These are phyloP conservation scores for Galerucella calmariensis DNA, from an alignment of 2,888 invertebrate species.

Conservation along the genomic window DNA sequence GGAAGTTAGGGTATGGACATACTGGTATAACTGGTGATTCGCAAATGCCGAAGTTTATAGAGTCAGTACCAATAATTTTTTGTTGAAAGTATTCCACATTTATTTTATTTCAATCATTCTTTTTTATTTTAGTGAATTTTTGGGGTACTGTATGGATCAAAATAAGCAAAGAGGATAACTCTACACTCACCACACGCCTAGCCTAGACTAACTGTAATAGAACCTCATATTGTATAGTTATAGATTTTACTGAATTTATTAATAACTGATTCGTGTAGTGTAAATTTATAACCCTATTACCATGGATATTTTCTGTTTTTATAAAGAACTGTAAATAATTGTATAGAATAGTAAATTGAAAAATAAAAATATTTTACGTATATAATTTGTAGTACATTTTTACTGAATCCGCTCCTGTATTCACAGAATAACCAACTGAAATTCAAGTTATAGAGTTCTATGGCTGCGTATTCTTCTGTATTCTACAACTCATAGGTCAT, in stretches of 20 bases:
- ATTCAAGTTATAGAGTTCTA: background rate
- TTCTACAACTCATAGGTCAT: background rate
- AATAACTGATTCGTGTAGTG: too few relatives aligned
- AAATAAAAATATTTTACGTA: too few relatives aligned
- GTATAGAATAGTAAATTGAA: too few relatives aligned
- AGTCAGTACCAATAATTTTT: slow-evolving; percentile 50
- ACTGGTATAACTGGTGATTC: slow-evolving; percentile 53
- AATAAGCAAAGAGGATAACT: slow-evolving; percentile 35
- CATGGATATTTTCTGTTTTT: too few relatives aligned
- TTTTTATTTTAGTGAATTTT: slow-evolving; percentile 48
- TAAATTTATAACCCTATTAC: too few relatives aligned
- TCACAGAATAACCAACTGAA: background rate
- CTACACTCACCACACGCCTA: too few relatives aligned
- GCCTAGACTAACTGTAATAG: background rate
- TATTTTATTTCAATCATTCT: slow-evolving; percentile 4
- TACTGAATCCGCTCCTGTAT: background rate
- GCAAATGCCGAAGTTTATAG: slow-evolving; percentile 53
- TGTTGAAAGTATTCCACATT: background rate
- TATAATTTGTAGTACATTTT: too few relatives aligned
- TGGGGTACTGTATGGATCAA: slow-evolving; percentile 38
- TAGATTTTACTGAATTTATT: background rate
- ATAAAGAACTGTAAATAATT: too few relatives aligned
- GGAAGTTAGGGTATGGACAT: slow-evolving; percentile 53
- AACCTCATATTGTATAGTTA: background rate
- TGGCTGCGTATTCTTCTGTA: background rate